These are phyloP conservation scores for Drosophila recens DNA, from an alignment of 2,888 invertebrate genomes.

Conservation along the genomic window DNA sequence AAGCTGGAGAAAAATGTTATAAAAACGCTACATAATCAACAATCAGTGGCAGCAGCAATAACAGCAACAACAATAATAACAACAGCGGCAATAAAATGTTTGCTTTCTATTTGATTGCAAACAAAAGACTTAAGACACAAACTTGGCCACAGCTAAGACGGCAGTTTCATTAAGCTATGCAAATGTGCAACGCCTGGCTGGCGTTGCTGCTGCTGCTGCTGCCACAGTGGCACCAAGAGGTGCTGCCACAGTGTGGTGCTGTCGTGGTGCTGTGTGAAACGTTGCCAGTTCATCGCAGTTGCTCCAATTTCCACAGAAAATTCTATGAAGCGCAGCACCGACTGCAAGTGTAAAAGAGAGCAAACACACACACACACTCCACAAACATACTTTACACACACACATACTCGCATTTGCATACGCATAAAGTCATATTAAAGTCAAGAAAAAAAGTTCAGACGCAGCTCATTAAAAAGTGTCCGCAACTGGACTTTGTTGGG, in stretches of 20 bases:
- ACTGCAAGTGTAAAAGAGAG: not conserved
- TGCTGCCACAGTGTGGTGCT: not conserved
- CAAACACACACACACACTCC: conserved; percentile 21
- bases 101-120: conserved; percentile 72
- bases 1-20: not conserved
- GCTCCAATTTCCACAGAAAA: conserved; percentile 60
- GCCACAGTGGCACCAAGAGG: not conserved
- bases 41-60: conserved; percentile 36
- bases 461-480: conserved; percentile 51
- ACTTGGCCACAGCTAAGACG: conserved; percentile 44
- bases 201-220: conserved; percentile 12
- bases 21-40: conserved; percentile 44
- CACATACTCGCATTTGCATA: conserved; percentile 51
- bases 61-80: conserved; percentile 9
- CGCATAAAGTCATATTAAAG: conserved; percentile 47
- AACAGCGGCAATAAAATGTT: conserved; percentile 55
- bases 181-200: conserved; percentile 78
- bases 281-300: conserved; percentile 48
- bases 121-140: conserved; percentile 77
- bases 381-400: not conserved
- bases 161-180: conserved; percentile 63
- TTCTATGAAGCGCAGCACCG: conserved; percentile 43
- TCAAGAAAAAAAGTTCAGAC: conserved; percentile 2
- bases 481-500: conserved; percentile 9
- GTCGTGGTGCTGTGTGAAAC: conserved; percentile 28